Evolutionary conservation across 2,113 vertebrate species (phyloP), one percentile per base, ranked within the genome.

Genomic region (Phylloscopus whistleri): DNA sequence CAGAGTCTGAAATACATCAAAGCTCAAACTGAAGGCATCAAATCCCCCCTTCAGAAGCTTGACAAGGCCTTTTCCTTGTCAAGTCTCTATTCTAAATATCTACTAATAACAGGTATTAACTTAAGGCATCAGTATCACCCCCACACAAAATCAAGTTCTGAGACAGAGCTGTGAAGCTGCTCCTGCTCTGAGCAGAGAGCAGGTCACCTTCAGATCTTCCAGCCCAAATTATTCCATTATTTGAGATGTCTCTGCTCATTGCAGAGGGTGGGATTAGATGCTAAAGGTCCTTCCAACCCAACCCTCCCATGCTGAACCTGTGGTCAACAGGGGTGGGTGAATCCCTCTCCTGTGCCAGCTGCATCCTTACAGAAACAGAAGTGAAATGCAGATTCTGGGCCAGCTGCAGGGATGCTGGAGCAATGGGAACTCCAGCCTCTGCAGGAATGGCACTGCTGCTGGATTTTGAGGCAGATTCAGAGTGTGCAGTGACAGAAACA

Each of bases 371-470:
- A 70, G 28, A 6, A 37, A 13, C 24, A 64, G 22, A 49, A 17
- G 30, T 10, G 70, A 19, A 68, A n/a, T 1, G 6, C 10, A 52
- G 39, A 4, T 51, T 33, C 76, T 51, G 49, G 55, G 89, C 48
- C 78, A 79, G 56, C 52, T 85, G 60, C 30, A 19, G 33, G 62
- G 52, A 19, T 46, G 30, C 11, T 75, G 52, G 60, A 39, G 60
- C 23, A 27, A 2, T 12, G 35, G 68, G 26, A 41, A 31, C 46
- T 69, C 63, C 53, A 66, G 30, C 28, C 26, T 39, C 26, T 7
- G 23, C 24, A 37, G 13, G 28, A 39, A 16, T 1, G 0, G 1
- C 21, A 2, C 7, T 21, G 43, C 9, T 5, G 1, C 55, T 33
- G 52, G 23, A 56, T 55, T 77, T 63, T 2, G 5, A n/a, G 35